phyloP scores from a whole-genome alignment of 1,140 invertebrate species.

The Matsumurasca onukii region DNA sequence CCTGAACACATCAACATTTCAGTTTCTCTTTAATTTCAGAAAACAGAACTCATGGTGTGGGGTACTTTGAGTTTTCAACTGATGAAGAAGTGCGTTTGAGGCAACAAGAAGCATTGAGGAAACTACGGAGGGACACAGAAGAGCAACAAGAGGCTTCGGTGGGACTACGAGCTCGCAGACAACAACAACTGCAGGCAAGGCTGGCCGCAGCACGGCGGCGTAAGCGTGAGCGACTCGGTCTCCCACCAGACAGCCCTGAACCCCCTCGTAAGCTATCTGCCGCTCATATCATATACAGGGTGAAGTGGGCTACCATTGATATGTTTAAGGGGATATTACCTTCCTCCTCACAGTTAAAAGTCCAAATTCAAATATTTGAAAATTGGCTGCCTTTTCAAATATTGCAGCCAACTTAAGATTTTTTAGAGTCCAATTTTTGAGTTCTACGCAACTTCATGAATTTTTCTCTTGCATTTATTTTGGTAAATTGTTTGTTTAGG shows the following conservation, averaged over 20 bases:
- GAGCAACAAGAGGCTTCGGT: conserved; percentile 64
- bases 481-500: too few relatives aligned
- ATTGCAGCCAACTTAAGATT: too few relatives aligned
- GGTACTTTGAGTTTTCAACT: conserved; percentile 84
- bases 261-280: background rate
- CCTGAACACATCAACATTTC: too few relatives aligned
- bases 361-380: background rate
- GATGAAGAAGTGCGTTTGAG: conserved; percentile 72
- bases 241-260: conserved; percentile 58
- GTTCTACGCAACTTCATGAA: too few relatives aligned
- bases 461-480: too few relatives aligned
- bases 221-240: conserved; percentile 70
- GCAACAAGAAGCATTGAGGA: conserved; percentile 74
- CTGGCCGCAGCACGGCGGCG: conserved; percentile 76
- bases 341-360: too few relatives aligned
- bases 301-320: too few relatives aligned
- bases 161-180: conserved; percentile 61
- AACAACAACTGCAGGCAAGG: conserved; percentile 69
- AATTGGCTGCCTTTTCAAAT: too few relatives aligned
- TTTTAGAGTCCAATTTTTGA: too few relatives aligned
- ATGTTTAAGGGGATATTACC: too few relatives aligned
- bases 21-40: conserved; percentile 57
- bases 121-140: conserved; percentile 69
- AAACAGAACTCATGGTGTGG: conserved; percentile 84
- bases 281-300: too few relatives aligned